A percentile compares a stretch with the other conserved stretches of the same genome.
Conservation (phyloP, 2,888 invertebrate genomes). For the Drosophila atripex region DNA sequence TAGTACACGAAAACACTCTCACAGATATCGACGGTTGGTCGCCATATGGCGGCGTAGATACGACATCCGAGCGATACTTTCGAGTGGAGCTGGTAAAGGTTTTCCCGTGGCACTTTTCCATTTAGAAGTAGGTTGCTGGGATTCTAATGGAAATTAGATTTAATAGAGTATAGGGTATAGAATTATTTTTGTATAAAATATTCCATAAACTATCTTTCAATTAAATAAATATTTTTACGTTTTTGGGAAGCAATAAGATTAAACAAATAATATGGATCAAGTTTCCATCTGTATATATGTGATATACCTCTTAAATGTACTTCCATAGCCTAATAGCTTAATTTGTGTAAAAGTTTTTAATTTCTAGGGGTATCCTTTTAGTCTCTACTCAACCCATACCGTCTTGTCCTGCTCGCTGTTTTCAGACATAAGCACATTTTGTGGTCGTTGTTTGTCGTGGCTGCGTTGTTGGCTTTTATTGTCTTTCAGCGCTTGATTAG, state of each 20-base stretch:
- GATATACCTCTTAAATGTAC: not conserved
- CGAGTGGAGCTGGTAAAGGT: slow-evolving; percentile 40
- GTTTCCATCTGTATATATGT: not conserved
- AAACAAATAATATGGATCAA: not conserved
- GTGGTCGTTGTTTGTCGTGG: slow-evolving; percentile 64
- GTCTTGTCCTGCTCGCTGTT: slow-evolving; percentile 60
- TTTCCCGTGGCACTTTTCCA: slow-evolving; percentile 30
- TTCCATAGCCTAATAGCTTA: not conserved
- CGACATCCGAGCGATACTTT: slow-evolving; percentile 47
- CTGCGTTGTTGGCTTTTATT: slow-evolving; percentile 67
- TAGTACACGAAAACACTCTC: slow-evolving; percentile 71
- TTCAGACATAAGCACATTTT: slow-evolving; percentile 52
- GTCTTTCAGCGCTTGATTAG: slow-evolving; percentile 80
- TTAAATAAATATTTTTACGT: not conserved
- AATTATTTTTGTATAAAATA: not conserved
- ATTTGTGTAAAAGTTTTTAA: not conserved
- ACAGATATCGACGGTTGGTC: slow-evolving; percentile 58
- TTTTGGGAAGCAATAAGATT: not conserved
- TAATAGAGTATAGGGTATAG: not conserved
- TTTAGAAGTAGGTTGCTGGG: slow-evolving; percentile 21
- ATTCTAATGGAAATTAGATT: not conserved
- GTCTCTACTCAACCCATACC: slow-evolving; percentile 11
- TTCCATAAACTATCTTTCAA: too few relatives aligned
- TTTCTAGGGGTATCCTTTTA: slow-evolving; percentile 15
- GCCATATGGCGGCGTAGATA: slow-evolving; percentile 71